These are phyloP conservation scores for Paradoxurus hermaphroditus DNA, from an alignment of 2,113 vertebrate species.

Conservation along the genomic window DNA sequence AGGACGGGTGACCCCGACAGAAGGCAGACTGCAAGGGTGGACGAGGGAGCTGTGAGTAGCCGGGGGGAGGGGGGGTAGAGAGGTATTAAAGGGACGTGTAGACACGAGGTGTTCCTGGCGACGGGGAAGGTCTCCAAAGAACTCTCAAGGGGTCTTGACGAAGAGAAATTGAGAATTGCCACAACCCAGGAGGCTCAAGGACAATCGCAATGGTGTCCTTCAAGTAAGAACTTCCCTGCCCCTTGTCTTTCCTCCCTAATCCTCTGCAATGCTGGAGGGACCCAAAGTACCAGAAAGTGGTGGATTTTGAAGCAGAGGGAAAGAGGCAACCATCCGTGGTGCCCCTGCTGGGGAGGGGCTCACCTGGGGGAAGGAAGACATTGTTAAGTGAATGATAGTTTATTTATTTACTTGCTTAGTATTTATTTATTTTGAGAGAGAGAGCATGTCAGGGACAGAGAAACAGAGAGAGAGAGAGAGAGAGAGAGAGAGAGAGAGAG, in stretches of 20 bases:
- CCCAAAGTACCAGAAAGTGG: neutral
- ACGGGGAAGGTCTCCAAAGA: neutral
- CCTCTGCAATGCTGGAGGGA: no score
- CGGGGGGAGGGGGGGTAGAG: no score
- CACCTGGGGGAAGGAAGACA: neutral
- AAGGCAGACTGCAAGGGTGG: neutral
- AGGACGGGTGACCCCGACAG: neutral
- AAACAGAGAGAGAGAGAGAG: no score
- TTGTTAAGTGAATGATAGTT: neutral
- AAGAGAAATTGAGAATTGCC: neutral
- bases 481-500: no score
- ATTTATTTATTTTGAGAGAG: no score
- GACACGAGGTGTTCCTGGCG: neutral
- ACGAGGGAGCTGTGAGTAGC: neutral
- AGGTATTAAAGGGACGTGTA: neutral
- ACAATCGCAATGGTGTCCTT: neutral
- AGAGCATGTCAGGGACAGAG: no score
- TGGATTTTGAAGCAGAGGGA: no score
- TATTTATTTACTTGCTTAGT: no score
- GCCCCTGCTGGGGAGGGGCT: neutral
- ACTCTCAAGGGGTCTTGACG: neutral
- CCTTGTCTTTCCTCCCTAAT: neutral
- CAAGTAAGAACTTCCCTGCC: neutral
- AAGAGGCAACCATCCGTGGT: rapidly evolving
- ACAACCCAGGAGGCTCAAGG: no score